Evolutionary conservation across 1,140 invertebrate species (phyloP).

Genomic region (Drosophila sturtevanti): DNA sequence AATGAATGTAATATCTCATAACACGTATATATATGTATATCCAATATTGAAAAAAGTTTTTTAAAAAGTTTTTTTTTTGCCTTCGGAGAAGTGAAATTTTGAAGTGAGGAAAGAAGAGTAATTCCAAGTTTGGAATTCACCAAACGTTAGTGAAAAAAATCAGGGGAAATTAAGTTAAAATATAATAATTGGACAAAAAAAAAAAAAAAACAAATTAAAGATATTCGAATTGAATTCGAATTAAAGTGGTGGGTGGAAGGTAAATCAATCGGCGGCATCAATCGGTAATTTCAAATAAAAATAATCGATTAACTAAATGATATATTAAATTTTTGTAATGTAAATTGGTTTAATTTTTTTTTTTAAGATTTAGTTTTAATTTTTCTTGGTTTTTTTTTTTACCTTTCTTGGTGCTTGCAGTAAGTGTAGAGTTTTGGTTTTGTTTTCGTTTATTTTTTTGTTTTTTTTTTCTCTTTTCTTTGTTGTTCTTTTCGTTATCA

Average conservation of each 20-base stretch:
- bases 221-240: background rate
- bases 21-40: too few relatives aligned
- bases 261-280: constrained; percentile 40
- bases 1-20: too few relatives aligned
- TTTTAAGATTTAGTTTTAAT: constrained; percentile 9
- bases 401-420: constrained; percentile 82
- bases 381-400: constrained; percentile 52
- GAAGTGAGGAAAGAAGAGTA: background rate
- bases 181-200: background rate
- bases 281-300: constrained; percentile 32
- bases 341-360: background rate
- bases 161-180: background rate
- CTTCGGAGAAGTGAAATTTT: background rate
- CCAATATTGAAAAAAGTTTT: too few relatives aligned
- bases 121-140: constrained; percentile 8
- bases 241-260: background rate
- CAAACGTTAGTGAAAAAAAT: background rate
- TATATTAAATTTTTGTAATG: background rate
- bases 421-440: constrained; percentile 80
- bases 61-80: background rate
- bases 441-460: constrained; percentile 46
- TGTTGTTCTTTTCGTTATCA: background rate
- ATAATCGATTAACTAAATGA: constrained; percentile 6
- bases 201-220: background rate
- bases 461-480: constrained; percentile 15